These are phyloP conservation scores for Amblyteles armatorius DNA, from an alignment of 2,888 invertebrate genomes.

Conservation along the genomic window DNA sequence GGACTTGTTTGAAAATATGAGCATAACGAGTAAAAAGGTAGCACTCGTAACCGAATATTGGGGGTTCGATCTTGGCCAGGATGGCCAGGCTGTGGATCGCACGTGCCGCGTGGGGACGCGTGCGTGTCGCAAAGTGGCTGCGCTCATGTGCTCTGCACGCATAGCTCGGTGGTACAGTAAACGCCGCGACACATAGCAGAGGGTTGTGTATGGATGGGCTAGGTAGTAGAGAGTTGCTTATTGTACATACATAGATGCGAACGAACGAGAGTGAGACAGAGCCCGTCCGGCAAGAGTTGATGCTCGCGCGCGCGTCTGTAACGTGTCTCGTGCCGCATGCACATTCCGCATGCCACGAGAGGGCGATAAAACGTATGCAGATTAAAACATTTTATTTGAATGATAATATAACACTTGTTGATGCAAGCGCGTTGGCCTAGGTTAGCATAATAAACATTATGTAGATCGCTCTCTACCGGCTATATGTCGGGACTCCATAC, in stretches of 20 bases:
- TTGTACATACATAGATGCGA: constrained; percentile 49
- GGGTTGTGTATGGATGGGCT: constrained; percentile 19
- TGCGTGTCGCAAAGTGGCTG: constrained; percentile 66
- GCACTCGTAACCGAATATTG: background rate
- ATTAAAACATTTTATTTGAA: constrained; percentile 85
- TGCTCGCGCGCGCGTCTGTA: constrained; percentile 70
- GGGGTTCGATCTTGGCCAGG: constrained; percentile 6
- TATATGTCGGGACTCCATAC: constrained; percentile 13
- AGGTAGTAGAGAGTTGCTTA: constrained; percentile 54
- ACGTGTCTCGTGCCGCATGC: constrained; percentile 81
- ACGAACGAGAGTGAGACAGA: constrained; percentile 63
- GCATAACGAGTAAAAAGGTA: no score
- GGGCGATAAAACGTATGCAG: constrained; percentile 84
- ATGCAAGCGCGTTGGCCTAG: constrained; percentile 84
- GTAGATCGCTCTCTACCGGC: constrained; percentile 78
- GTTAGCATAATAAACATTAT: constrained; percentile 85
- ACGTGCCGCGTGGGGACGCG: constrained; percentile 48
- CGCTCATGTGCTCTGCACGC: constrained; percentile 60
- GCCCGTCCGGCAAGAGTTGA: constrained; percentile 48
- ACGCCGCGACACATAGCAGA: constrained; percentile 24
- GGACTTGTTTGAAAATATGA: no score
- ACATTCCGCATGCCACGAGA: constrained; percentile 82
- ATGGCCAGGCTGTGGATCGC: constrained; percentile 34
- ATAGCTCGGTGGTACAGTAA: constrained; percentile 34
- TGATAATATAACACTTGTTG: constrained; percentile 85